Base-by-base conservation (phyloP, 2,797 vertebrate genomes). In the Squalus acanthias region DNA sequence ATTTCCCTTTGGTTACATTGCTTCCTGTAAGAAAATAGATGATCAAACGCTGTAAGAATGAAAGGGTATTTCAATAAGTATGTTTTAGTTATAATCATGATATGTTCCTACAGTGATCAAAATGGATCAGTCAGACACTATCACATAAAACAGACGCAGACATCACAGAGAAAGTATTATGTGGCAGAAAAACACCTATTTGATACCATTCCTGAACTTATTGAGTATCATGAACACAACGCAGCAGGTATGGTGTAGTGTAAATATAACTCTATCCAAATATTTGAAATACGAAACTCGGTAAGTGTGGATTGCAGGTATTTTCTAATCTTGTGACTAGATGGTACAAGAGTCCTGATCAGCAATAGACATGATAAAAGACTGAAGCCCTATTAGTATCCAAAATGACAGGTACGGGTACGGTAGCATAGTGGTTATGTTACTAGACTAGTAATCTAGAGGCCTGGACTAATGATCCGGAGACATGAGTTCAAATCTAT, bases 221-320 rank as follows among this genome's bases (percentile, higher is more conserved):
- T 99, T 0, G 96, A 97, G 69, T 99, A 99, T 97, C 99, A 99
- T 95, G 98, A 98, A 96, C 98, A 99, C 97, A 99, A 99, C 0
- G 98, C 98, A 5, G 99, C 98, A 96, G 99, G 98, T 99, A 97
- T 92, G 89, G 57, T 6, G 29, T 15, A 60, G 70, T n/a, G 29
- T 20, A 95, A 53, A 74, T 33, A 17, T 57, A 26, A 95, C 53
- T 60, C 50, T 33, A 72, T n/a, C 50, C 26, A 33, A 57, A 95
- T 72, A 95, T 76, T 95, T 74, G 57, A 65, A 97, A 72, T 85
- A 50, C 6, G 8, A 85, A 85, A 85, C 20, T 2, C 20, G 5
- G 29, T 91, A 50, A 4, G 57, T 91, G 29, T 63, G 88, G 15
- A 6, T n/a, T 63, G 12, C 13, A 33, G 53, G 60, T 91, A 91